Percentiles rank a stretch among this genome's conserved stretches.
Evolutionary conservation across 2,888 invertebrate species (phyloP).

Genomic region (Oligia strigilis): DNA sequence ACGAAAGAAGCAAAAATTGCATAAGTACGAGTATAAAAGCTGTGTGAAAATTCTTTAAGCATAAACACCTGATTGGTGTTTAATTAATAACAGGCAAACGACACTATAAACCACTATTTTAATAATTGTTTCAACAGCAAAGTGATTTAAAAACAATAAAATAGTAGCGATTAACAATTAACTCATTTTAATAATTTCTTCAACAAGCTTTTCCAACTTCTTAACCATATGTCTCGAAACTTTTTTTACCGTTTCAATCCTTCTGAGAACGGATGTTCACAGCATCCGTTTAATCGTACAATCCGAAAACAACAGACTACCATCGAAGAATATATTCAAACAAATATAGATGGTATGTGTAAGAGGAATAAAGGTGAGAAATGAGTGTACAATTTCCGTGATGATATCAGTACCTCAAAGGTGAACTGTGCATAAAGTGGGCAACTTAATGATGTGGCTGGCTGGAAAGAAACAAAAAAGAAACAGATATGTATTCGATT

Average conservation of each 20-base stretch:
- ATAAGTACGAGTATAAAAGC: background rate
- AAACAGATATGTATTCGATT: constrained; percentile 60
- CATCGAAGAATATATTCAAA: constrained; percentile 42
- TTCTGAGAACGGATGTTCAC: constrained; percentile 88
- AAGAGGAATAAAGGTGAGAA: constrained; percentile 33
- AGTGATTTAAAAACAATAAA: constrained; percentile 14
- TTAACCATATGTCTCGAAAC: constrained; percentile 65
- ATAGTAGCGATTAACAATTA: background rate
- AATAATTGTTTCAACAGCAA: background rate
- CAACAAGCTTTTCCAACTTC: constrained; percentile 58
- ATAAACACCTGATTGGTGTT: background rate
- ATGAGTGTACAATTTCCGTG: constrained; percentile 27
- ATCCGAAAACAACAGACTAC: constrained; percentile 71
- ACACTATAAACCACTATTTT: background rate
- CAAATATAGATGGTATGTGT: constrained; percentile 37
- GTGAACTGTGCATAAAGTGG: constrained; percentile 65
- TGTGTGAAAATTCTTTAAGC: background rate
- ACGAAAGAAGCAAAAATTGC: background rate
- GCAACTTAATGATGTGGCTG: constrained; percentile 67
- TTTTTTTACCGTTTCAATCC: constrained; percentile 79
- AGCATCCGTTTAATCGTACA: constrained; percentile 84
- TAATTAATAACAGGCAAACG: constrained; percentile 9
- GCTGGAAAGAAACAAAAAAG: constrained; percentile 54
- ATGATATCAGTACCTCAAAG: constrained; percentile 60
- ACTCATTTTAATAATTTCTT: background rate